These are phyloP conservation scores for Bedellia somnulentella DNA, from an alignment of 2,888 invertebrate genomes.

Conservation along the genomic window DNA sequence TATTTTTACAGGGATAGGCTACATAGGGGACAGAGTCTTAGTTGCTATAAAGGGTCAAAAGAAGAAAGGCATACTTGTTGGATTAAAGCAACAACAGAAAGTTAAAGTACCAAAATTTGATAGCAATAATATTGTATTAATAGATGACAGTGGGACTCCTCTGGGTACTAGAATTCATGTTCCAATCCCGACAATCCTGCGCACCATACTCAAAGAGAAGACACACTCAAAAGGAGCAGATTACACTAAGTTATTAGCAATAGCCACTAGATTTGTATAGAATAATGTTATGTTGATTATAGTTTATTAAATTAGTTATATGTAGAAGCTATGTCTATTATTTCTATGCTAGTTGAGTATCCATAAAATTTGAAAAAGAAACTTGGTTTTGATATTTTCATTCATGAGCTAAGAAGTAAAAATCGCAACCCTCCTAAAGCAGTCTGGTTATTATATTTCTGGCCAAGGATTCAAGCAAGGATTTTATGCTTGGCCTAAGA, in stretches of 20 bases:
- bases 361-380: background rate
- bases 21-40: slow-evolving; percentile 81
- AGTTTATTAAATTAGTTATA: slow-evolving; percentile 1
- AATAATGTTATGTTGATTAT: too few species aligned
- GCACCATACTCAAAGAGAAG: slow-evolving; percentile 81
- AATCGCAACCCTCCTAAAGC: too few species aligned
- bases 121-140: slow-evolving; percentile 92
- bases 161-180: slow-evolving; percentile 93
- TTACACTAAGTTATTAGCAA: slow-evolving; percentile 89
- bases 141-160: slow-evolving; percentile 94
- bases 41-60: slow-evolving; percentile 95
- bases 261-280: slow-evolving; percentile 86
- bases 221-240: slow-evolving; percentile 82
- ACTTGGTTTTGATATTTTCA: too few species aligned
- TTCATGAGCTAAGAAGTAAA: too few species aligned
- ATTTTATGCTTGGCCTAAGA: too few species aligned
- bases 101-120: slow-evolving; percentile 88
- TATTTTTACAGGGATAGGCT: slow-evolving; percentile 41
- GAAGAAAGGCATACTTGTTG: slow-evolving; percentile 90
- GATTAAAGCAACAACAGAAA: slow-evolving; percentile 80
- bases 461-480: too few species aligned
- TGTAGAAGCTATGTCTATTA: background rate
- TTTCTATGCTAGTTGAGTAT: background rate
- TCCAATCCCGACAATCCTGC: slow-evolving; percentile 88
- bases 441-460: too few species aligned